Evolutionary conservation across 2,888 invertebrate species (phyloP).

Genomic region (Zele albiditarsus): DNA sequence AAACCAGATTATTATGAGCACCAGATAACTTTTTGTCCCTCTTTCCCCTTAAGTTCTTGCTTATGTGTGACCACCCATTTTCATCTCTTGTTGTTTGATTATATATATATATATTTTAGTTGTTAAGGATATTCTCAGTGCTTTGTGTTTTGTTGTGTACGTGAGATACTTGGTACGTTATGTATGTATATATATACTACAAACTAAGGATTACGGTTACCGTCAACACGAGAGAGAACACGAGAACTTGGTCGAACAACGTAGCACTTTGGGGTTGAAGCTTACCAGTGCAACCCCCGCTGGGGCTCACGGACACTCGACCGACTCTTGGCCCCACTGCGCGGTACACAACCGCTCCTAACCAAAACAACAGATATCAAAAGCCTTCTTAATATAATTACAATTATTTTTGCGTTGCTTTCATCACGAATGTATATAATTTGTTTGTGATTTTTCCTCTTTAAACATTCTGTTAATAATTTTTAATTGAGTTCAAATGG

Average conservation of each 20-base stretch:
- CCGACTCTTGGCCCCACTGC: constrained; percentile 71
- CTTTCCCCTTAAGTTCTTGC: constrained; percentile 31
- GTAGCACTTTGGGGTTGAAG: constrained; percentile 68
- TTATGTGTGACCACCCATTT: constrained; percentile 17
- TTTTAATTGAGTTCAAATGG: too few species aligned
- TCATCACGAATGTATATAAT: constrained; percentile 28
- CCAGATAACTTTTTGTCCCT: constrained; percentile 25
- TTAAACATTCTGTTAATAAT: constrained; percentile 24
- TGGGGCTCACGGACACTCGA: constrained; percentile 71
- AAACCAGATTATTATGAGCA: constrained; percentile 13
- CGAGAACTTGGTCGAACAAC: constrained; percentile 69
- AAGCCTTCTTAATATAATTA: constrained; percentile 58
- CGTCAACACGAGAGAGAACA: constrained; percentile 69
- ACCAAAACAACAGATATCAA: constrained; percentile 70
- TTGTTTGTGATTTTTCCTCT: constrained; percentile 39
- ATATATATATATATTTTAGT: constrained; percentile 30
- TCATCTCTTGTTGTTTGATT: neutral
- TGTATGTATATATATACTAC: constrained; percentile 57
- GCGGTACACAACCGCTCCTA: constrained; percentile 73
- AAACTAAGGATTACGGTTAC: constrained; percentile 70
- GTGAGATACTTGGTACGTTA: constrained; percentile 59
- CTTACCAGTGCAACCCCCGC: constrained; percentile 73
- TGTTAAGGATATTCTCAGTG: constrained; percentile 26
- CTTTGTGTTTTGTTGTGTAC: constrained; percentile 36
- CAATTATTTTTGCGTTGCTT: constrained; percentile 45